These are phyloP conservation scores for Armadillidium nasatum DNA, from an alignment of 1,140 invertebrate genomes.

Conservation along the genomic window DNA sequence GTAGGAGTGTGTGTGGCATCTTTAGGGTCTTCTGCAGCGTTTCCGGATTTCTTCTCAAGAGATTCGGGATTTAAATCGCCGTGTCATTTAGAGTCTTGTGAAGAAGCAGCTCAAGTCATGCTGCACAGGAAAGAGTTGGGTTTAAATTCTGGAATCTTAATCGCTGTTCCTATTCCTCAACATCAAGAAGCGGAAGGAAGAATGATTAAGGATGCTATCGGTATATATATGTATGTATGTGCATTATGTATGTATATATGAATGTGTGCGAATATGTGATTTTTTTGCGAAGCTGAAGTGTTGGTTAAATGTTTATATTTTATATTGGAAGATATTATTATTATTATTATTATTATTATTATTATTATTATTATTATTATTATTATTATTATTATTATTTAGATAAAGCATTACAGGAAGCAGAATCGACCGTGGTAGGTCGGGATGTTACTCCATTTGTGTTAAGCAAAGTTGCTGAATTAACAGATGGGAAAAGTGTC, in stretches of 20 bases:
- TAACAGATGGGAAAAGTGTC: conserved; percentile 76
- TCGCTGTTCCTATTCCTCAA: conserved; percentile 85
- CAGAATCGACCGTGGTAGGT: conserved; percentile 62
- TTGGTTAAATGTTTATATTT: no score
- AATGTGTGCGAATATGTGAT: background rate
- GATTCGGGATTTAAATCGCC: conserved; percentile 66
- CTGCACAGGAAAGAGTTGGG: conserved; percentile 56
- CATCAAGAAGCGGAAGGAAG: conserved; percentile 60
- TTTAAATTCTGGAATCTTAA: conserved; percentile 72
- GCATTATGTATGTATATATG: conserved; percentile 3
- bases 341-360: no score
- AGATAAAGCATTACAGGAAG: conserved; percentile 63
- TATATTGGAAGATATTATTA: no score
- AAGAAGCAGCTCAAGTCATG: conserved; percentile 69
- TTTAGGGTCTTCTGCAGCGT: conserved; percentile 56
- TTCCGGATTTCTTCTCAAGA: conserved; percentile 86
- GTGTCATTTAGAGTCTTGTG: conserved; percentile 58
- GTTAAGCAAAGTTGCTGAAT: conserved; percentile 65
- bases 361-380: no score
- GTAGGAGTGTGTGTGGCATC: conserved; percentile 79
- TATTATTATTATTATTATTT: background rate
- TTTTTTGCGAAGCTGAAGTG: no score
- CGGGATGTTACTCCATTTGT: conserved; percentile 92
- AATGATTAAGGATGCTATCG: conserved; percentile 45
- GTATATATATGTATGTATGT: no score